A percentile compares a stretch with the other conserved stretches of the same genome.
These are phyloP conservation scores for Chiloscyllium plagiosum DNA, from an alignment of 2,113 vertebrate species.

Conservation along the genomic window DNA sequence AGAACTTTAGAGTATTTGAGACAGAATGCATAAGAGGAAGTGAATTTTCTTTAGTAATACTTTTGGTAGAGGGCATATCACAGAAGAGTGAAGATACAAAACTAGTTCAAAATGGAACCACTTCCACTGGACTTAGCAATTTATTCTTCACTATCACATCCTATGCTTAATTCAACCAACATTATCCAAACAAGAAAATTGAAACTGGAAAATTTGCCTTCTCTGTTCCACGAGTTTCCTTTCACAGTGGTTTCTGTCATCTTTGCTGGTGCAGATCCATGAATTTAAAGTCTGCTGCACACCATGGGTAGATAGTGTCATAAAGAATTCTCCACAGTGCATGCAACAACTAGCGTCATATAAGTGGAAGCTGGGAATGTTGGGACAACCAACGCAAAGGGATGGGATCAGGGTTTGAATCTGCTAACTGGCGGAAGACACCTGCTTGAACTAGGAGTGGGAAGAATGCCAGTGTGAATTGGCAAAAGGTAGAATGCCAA, in stretches of 20 bases:
- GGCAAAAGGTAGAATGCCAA: no score
- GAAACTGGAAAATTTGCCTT: not conserved
- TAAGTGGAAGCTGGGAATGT: not conserved
- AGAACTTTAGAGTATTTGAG: not conserved
- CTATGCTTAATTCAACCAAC: not conserved
- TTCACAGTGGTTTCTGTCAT: not conserved
- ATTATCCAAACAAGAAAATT: not conserved
- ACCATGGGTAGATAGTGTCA: not conserved
- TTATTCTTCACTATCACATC: not conserved
- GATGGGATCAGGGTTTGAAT: no score
- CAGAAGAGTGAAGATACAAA: not conserved
- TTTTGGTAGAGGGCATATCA: not conserved
- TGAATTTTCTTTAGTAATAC: not conserved
- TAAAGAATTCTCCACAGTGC: not conserved
- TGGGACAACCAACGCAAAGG: not conserved
- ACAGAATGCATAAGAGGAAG: not conserved
- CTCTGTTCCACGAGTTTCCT: not conserved
- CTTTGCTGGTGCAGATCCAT: not conserved
- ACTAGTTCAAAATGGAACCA: not conserved
- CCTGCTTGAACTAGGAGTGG: not conserved
- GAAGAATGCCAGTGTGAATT: not conserved
- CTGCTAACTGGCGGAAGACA: not conserved
- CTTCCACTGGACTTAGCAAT: not conserved
- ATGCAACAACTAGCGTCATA: not conserved
- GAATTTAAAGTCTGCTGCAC: not conserved